phyloP scores from a whole-genome alignment of 2,113 vertebrate genomes.

The Paramisgurnus dabryanus region DNA sequence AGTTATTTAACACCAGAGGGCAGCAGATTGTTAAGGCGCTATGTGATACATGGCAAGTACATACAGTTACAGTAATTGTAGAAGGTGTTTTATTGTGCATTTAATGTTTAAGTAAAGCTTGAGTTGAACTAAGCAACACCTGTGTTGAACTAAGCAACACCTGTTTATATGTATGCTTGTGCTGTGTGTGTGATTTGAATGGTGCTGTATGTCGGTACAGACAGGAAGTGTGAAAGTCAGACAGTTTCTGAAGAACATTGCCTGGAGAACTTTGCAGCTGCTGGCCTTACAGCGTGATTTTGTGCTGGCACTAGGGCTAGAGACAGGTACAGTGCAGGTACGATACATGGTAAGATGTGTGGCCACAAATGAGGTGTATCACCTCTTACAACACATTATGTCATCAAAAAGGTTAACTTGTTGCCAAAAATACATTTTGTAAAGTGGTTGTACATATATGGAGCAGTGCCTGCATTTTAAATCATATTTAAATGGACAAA shows the following conservation, averaged over 20 bases:
- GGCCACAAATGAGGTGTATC: too few relatives aligned
- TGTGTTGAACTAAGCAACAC: neutral
- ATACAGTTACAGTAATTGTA: neutral
- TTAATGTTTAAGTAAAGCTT: neutral
- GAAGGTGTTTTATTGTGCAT: too few relatives aligned
- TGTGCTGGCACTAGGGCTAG: slow-evolving; percentile 64
- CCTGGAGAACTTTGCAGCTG: slow-evolving; percentile 60
- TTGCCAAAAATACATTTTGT: too few relatives aligned
- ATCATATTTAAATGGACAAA: too few relatives aligned
- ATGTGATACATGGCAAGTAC: neutral
- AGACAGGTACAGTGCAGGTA: slow-evolving; percentile 66
- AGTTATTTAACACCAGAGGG: slow-evolving; percentile 6
- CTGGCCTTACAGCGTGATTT: slow-evolving; percentile 55
- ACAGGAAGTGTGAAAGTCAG: slow-evolving; percentile 62
- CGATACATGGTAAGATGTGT: slow-evolving; percentile 33
- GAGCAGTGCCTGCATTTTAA: too few relatives aligned
- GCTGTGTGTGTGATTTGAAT: slow-evolving; percentile 43
- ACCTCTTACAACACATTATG: too few relatives aligned
- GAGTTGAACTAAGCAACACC: neutral
- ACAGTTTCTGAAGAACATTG: slow-evolving; percentile 62
- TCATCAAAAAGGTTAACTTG: too few relatives aligned
- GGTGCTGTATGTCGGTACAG: slow-evolving; percentile 52
- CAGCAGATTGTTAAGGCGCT: neutral
- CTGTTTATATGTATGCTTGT: slow-evolving; percentile 25
- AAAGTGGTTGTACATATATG: too few relatives aligned